Base-by-base conservation (phyloP, 2,797 vertebrate species). In the Lepidocolaptes lacrymiger region DNA sequence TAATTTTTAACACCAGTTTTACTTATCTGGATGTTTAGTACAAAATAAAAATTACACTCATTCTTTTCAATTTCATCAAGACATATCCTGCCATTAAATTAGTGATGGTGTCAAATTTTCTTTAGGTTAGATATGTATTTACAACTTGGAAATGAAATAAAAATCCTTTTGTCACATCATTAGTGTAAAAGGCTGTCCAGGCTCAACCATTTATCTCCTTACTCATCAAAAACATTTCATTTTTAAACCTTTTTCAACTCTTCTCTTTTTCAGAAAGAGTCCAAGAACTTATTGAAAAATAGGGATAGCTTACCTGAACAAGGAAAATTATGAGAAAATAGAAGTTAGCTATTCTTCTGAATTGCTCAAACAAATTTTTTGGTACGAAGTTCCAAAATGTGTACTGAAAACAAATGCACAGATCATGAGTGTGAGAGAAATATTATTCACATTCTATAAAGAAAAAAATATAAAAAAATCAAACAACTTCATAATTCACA, bases 241-340 rank as follows among this genome's bases (percentile, higher is more conserved):
- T 91, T 73, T 64, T 26, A 75, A 82, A 77, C 0, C 8, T 71
- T 61, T 91, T 78, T 54, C 28, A 83, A 52, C 5, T 41, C 36
- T 16, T 44, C 14, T 20, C 0, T 37, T 17, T 56, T 66, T 62
- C 5, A 81, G 23, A 49, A 74, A 41, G 10, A 41, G 3, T 7
- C 1, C 9, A 66, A 28, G 76, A 79, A 72, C 14, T 30, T 82
- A 84, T 7, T 72, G 19, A 61, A 77, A 83, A 92, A 75, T 49
- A 7, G 7, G 6, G 9, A 43, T 7, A 28, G 9, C 98, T 98
- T 97, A 99, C 99, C 99, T 99, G 99, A 84, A 99, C 99, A 95
- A 99, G 98, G 97, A 99, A 99, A 97, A 99, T 99, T 90, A 99
- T 99, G 93, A 99, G 99, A 82, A 99, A 99, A 97, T 99, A 99